phyloP scores from a whole-genome alignment of 2,113 vertebrate species.

The Gulo gulo region DNA sequence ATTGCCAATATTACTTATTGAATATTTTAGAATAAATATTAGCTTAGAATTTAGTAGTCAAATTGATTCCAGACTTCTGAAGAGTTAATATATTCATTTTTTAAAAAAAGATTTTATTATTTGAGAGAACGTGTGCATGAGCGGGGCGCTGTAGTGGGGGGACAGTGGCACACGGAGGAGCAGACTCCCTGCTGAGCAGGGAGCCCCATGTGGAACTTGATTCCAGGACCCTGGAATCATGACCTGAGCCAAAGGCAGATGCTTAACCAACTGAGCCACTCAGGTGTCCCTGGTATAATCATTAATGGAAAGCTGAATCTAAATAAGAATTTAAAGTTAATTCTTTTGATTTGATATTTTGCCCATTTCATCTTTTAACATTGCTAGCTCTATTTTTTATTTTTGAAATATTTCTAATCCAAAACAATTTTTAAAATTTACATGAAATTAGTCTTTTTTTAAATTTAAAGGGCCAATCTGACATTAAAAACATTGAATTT shows the following conservation, averaged over 20 bases:
- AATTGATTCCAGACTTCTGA: background rate
- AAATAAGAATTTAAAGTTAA: background rate
- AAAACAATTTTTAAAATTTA: background rate
- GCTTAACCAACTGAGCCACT: background rate
- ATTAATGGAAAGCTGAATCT: background rate
- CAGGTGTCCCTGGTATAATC: background rate
- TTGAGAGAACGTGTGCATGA: background rate
- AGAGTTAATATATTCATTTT: background rate
- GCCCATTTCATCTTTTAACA: background rate
- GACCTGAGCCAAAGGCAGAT: background rate
- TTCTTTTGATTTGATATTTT: background rate
- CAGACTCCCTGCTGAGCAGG: background rate
- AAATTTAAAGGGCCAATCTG: background rate
- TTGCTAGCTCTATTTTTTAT: background rate
- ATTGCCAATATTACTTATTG: background rate
- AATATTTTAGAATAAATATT: background rate
- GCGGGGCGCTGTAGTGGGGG: background rate
- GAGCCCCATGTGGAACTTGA: background rate
- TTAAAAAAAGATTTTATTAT: too few relatives aligned
- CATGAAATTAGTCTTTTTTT: background rate
- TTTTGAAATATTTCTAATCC: slow-evolving; percentile 14
- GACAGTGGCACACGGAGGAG: background rate
- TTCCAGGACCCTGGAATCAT: background rate
- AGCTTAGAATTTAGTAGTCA: background rate
- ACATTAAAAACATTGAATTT: background rate